Evolutionary conservation across 2,888 invertebrate species (phyloP).

Genomic region (Lasioglossum calceatum): DNA sequence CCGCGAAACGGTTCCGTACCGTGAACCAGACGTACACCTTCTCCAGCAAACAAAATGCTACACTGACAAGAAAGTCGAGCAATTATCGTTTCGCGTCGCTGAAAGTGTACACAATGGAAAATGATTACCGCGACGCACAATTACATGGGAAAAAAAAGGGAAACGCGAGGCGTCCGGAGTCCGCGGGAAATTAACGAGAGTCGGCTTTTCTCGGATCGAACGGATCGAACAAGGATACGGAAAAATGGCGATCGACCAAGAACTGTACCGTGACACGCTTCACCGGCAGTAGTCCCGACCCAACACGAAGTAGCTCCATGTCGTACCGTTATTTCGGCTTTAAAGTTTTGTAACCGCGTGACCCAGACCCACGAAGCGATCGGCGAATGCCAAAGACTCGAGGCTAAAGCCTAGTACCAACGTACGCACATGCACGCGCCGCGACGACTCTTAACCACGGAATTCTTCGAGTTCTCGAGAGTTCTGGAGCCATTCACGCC

Average conservation of each 20-base stretch:
- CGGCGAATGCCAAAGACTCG: conserved; percentile 58
- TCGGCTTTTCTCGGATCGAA: background rate
- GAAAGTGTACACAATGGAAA: background rate
- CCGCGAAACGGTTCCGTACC: conserved; percentile 3
- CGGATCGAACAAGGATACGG: background rate
- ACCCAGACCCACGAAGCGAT: conserved; percentile 79
- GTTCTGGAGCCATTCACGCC: background rate
- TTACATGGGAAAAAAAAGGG: background rate
- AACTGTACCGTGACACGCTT: conserved; percentile 65
- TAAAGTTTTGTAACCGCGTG: conserved; percentile 82
- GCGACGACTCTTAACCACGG: conserved; percentile 16
- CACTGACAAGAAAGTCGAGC: background rate
- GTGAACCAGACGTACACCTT: background rate
- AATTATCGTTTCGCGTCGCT: background rate
- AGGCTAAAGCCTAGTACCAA: conserved; percentile 36
- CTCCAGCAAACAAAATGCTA: background rate
- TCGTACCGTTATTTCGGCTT: conserved; percentile 82
- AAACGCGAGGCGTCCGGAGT: background rate
- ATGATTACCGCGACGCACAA: background rate
- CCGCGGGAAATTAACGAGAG: background rate
- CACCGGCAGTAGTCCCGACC: conserved; percentile 71
- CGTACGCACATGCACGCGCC: conserved; percentile 15
- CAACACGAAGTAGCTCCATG: conserved; percentile 62
- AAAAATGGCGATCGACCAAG: conserved; percentile 54
- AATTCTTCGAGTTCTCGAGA: conserved; percentile 28